Base-by-base conservation (phyloP, 35 echinoderm and acorn worm genomes). In the Heliocidaris tuberculata region DNA sequence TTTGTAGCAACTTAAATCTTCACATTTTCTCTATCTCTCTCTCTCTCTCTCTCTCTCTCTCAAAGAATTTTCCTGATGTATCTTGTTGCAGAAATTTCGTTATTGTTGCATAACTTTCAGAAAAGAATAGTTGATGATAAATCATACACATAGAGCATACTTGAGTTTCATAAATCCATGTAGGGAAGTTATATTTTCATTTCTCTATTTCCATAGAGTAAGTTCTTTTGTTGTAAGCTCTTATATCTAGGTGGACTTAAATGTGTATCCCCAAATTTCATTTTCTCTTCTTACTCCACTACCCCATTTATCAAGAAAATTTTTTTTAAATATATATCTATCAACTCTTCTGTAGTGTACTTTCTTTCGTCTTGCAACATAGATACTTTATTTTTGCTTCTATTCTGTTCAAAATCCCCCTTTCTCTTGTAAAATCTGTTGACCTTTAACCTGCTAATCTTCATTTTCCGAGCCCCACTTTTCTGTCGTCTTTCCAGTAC, bases 401-500 rank as follows among this genome's bases (percentile, higher is more conserved):
- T 27, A 78, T 78, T 78, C 65, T 78, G 65, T 78, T 78, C 27
- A n/a, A 78, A 19, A 27, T 78, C 65, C 27, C 15, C 8, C 52
- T 86, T 47, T 89, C 47, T 89, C 87, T 89, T 89, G 1, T 89
- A 15, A 47, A 32, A 89, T 47, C 32, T 89, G 87, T 78, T 78
- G 65, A 78, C 65, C 65, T 78, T n/a, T 78, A 19, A 89, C 87
- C 47, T 48, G 31, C 87, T 89, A 32, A 89, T 42, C 87, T 89
- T 27, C 87, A 89, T 89, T 89, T 52, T 93, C 27, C 48, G 91
- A 93, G 91, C 50, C 50, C 21, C 13, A 16, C 91, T 93, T 30
- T 59, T 93, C 52, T 95, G 35, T 94, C 93, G 32, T 85, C 85
- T 71, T 95, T 96, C 50, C 95, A 96, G 95, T 96, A 96, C 54